Evolutionary conservation across 2,113 vertebrate species (phyloP).

Genomic region (Cheilinus undulatus): DNA sequence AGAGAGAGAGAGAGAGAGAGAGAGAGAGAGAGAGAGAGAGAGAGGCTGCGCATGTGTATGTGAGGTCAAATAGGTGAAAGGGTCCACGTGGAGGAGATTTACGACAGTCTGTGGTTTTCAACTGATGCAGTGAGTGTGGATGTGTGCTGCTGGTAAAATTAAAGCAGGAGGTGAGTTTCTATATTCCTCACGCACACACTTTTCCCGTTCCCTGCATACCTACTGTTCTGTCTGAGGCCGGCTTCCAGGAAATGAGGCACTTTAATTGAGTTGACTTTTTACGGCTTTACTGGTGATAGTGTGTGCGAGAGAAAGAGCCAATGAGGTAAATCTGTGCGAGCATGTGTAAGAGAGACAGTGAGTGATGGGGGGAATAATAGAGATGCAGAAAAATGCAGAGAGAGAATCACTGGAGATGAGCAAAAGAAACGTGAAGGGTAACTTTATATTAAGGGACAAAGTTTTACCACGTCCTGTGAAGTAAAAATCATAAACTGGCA

Average conservation of each 20-base stretch:
- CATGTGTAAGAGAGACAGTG: slow-evolving; percentile 15
- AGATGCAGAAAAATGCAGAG: background rate
- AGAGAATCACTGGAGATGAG: background rate
- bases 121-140: slow-evolving; percentile 23
- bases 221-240: slow-evolving; percentile 83
- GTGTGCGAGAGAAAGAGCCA: slow-evolving; percentile 59
- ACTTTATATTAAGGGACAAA: too few relatives aligned
- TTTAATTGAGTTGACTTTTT: slow-evolving; percentile 88
- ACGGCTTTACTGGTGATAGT: slow-evolving; percentile 79
- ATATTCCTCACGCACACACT: slow-evolving; percentile 62
- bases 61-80: slow-evolving; percentile 73
- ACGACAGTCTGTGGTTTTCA: slow-evolving; percentile 50
- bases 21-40: background rate
- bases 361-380: slow-evolving; percentile 16
- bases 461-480: too few relatives aligned
- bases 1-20: slow-evolving; percentile 4
- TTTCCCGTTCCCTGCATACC: slow-evolving; percentile 86
- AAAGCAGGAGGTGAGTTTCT: slow-evolving; percentile 47
- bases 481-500: too few relatives aligned
- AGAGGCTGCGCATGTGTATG: background rate
- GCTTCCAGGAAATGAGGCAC: slow-evolving; percentile 87
- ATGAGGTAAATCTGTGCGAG: slow-evolving; percentile 54
- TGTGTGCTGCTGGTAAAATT: slow-evolving; percentile 59
- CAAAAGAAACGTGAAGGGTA: slow-evolving; percentile 1
- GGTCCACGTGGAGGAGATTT: slow-evolving; percentile 68